Base-by-base conservation (phyloP, 2,797 vertebrate species). In the Pantherophis alleghaniensis region DNA sequence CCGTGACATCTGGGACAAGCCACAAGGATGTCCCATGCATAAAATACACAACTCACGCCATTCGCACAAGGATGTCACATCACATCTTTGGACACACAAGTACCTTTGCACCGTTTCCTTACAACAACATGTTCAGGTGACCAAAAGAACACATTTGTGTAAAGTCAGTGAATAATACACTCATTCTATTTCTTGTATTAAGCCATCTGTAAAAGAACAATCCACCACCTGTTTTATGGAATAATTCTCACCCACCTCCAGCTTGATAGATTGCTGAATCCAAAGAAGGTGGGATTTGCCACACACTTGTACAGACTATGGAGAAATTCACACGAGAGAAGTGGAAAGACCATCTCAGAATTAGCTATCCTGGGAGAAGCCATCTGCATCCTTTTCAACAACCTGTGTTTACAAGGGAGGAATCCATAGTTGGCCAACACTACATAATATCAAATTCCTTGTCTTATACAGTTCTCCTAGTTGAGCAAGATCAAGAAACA, bases 71-170 rank as follows among this genome's bases (percentile, higher is more conserved):
- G 63, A 7, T 69, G 63, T 14, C 63, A n/a, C 5, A 6, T 32
- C 63, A 69, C n/a, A 7, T 66, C 61, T 66, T 24, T 6, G 18
- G 32, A 59, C 18, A 22, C 87, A 5, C 32, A 16, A 42, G 32
- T 24, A 37, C 3, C 56, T 57, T 22, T 37, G 32, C 59, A 66
- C 22, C 3, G 18, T 86, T 13, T 55, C 32, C 7, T 32, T 5
- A 69, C 63, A 91, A 26, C 7, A 51, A 37, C 66, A 20, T 42
- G 63, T 89, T 92, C 87, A 89, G 87, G 83, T 91, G 79, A 63
- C 66, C 87, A 90, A 92, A 90, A 63, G 4, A 4, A 83, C 94
- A 91, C 0, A 69, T 94, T 95, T 92, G 1, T 95, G 94, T 92
- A 28, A 37, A 51, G 66, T 74, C 92, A 93, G 55, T 74, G 7